Percentiles rank a stretch among this genome's conserved stretches.
These are phyloP conservation scores for Drosophila seclusa DNA, from an alignment of 2,888 invertebrate genomes.

Conservation along the genomic window DNA sequence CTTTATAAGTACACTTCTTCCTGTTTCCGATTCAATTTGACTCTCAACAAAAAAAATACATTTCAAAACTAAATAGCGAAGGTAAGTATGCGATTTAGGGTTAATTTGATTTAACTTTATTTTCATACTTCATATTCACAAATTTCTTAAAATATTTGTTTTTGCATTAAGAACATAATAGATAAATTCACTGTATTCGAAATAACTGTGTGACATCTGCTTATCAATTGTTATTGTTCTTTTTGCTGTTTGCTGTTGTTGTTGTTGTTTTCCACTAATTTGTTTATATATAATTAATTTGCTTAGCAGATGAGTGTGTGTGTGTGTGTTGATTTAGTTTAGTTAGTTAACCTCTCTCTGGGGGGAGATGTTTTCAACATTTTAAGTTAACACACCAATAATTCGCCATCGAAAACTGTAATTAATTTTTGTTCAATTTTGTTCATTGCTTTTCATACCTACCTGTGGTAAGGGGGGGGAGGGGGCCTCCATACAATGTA, in stretches of 20 bases:
- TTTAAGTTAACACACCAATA: neutral
- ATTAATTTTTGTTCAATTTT: neutral
- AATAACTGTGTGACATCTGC: constrained; percentile 19
- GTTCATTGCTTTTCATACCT: constrained; percentile 12
- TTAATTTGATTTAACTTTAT: constrained; percentile 39
- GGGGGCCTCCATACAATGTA: constrained; percentile 1
- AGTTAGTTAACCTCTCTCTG: neutral
- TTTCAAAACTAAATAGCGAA: neutral
- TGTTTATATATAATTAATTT: neutral
- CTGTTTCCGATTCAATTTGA: neutral
- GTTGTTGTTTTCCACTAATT: neutral
- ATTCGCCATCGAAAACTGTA: neutral
- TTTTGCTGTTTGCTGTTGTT: constrained; percentile 1
- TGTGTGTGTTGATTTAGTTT: neutral
- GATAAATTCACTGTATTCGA: constrained; percentile 50
- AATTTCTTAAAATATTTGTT: constrained; percentile 57
- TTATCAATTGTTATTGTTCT: constrained; percentile 12
- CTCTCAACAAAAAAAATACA: neutral
- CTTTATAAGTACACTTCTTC: neutral
- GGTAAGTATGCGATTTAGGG: constrained; percentile 6
- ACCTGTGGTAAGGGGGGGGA: neutral
- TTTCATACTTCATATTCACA: constrained; percentile 57
- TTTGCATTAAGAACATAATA: constrained; percentile 61
- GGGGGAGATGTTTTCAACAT: neutral
- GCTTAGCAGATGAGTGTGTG: constrained; percentile 9